Evolutionary conservation across 53 echinoderm and acorn worm species (phyloP), one percentile per base, ranked within the genome.

Genomic region (Holothuria scabra): DNA sequence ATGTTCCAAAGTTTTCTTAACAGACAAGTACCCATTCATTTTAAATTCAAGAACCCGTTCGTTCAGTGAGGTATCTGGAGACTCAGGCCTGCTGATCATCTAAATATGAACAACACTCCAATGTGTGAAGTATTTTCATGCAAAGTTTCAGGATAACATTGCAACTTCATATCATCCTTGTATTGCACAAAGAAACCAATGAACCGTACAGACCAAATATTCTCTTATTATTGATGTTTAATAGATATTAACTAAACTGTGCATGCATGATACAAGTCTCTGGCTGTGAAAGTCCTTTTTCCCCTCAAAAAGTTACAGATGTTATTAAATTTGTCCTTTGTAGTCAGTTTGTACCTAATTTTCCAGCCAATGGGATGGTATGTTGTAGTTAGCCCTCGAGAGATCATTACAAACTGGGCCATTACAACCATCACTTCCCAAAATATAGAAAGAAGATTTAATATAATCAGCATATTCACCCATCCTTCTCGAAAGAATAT

Each of bases 261-360:
- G 12, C 65, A 28, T 14, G 82, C 18, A 19, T 89, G 34, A 60
- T 58, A 74, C 46, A 89, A 20, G 46, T 96, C 93, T 13, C 26
- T 20, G 11, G 90, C 85, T 12, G 92, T 90, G 30, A 66, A 74
- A 9, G 90, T 94, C 79, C 89, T 90, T 85, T 85, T 75, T 20
- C 97, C 97, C 5, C 80, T 64, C n/a, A 97, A 85, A 56, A 97
- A 97, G 63, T 90, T 94, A 49, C 83, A 60, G 22, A 94, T 24
- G 83, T 97, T 97, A 23, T 83, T 86, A 21, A 92, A 16, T 37
- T 83, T 81, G 18, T 93, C 89, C 16, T 62, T 38, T 16, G 30
- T 46, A 2, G 82, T 56, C 59, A 95, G 49, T 4, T 56, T 18
- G 48, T 84, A 81, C 28, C 84, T 81, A 25, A 72, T 74, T 20